Conservation (phyloP, 2,113 vertebrate species). For the Loxodonta africana region DNA sequence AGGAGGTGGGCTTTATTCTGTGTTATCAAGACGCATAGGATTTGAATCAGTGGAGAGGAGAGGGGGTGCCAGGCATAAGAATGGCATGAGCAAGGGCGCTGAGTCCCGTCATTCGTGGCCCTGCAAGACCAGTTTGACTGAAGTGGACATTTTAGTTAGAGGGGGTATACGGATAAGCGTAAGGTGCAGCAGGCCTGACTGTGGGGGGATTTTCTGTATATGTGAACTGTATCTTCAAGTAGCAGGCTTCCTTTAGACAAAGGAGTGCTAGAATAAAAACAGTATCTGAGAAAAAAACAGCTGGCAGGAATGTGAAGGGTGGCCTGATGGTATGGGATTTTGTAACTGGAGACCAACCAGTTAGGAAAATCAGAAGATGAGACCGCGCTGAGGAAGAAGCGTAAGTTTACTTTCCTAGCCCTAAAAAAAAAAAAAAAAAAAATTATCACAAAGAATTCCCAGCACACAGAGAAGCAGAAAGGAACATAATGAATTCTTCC, state of each 20-base stretch:
- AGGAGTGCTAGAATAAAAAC: not conserved
- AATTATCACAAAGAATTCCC: not conserved
- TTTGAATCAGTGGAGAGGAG: not conserved
- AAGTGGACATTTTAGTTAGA: not conserved
- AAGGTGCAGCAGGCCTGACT: not conserved
- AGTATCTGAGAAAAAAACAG: not conserved
- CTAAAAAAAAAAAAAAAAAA: not conserved
- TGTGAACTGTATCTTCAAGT: not conserved
- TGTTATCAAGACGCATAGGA: not conserved
- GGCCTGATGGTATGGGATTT: not conserved
- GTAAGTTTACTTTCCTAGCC: not conserved
- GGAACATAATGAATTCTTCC: not conserved
- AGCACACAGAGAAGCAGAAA: not conserved
- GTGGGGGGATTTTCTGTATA: not conserved
- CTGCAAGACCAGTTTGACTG: not conserved
- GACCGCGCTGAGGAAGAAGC: not conserved
- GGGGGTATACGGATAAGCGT: accelerated
- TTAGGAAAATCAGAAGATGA: not conserved
- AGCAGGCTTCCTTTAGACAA: not conserved
- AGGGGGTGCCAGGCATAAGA: not conserved
- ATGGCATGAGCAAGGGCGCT: not conserved
- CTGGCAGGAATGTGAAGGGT: not conserved
- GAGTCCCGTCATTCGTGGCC: not conserved
- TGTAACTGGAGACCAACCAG: not conserved
- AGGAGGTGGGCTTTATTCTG: not conserved